A percentile compares a stretch with the other conserved stretches of the same genome.
These are phyloP conservation scores for Sebastes hubbsi DNA, from an alignment of 2,797 vertebrate species.

Conservation along the genomic window DNA sequence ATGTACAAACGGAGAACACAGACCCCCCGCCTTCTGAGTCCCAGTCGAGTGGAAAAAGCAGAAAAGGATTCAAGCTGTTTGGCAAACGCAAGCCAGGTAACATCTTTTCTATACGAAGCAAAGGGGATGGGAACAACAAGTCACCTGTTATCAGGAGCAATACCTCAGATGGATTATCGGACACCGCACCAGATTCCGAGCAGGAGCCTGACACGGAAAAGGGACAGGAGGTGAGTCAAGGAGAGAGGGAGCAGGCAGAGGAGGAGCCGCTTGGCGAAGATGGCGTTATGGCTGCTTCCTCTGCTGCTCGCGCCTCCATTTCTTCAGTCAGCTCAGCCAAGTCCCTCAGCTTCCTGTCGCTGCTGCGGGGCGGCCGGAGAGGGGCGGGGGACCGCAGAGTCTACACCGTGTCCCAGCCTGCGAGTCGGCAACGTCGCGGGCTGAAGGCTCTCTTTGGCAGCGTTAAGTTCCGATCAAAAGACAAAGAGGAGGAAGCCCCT, in stretches of 20 bases:
- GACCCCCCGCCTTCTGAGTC: constrained; percentile 89
- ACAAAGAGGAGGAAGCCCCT: constrained; percentile 83
- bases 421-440: constrained; percentile 87
- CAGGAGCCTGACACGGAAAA: constrained; percentile 70
- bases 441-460: constrained; percentile 91
- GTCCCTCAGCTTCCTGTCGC: constrained; percentile 93
- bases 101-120: constrained; percentile 93
- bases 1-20: constrained; percentile 89
- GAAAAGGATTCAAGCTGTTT: constrained; percentile 97
- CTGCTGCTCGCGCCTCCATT: constrained; percentile 79
- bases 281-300: constrained; percentile 68
- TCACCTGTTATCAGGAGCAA: constrained; percentile 88
- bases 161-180: constrained; percentile 90
- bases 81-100: constrained; percentile 92
- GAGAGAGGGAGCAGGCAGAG: constrained; percentile 72
- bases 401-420: constrained; percentile 85
- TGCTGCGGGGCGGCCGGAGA: constrained; percentile 86
- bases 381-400: constrained; percentile 79
- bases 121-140: constrained; percentile 87
- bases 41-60: constrained; percentile 93
- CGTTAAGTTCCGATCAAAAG: constrained; percentile 87
- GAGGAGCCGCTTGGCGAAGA: constrained; percentile 78
- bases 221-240: constrained; percentile 64
- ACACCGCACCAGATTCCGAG: constrained; percentile 76
- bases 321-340: constrained; percentile 85